Conservation (phyloP, 2,797 vertebrate genomes). For the Eurystomus glaucurus region DNA sequence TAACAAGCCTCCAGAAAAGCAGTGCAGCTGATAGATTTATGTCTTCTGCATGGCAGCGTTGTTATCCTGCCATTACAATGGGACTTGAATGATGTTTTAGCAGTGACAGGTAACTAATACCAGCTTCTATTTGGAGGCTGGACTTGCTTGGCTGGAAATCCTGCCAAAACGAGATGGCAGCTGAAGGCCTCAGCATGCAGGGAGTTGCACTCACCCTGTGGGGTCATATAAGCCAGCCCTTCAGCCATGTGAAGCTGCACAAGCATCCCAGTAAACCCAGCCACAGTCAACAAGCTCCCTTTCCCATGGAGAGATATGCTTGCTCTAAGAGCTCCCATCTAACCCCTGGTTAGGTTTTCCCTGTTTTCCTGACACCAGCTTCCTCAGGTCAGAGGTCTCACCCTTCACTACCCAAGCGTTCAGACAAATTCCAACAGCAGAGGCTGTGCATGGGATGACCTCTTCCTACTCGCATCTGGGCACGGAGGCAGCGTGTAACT, state of each 20-base stretch:
- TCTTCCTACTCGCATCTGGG: accelerated
- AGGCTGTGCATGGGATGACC: accelerated
- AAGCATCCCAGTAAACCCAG: not conserved
- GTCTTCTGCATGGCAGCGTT: not conserved
- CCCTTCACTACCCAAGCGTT: not conserved
- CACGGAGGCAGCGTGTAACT: not conserved
- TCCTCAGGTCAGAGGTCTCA: not conserved
- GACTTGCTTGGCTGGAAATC: not conserved
- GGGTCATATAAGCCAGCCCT: not conserved
- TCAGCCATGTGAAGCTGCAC: not conserved
- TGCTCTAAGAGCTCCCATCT: not conserved
- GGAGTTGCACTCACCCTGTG: accelerated
- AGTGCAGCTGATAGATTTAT: not conserved
- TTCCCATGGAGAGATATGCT: not conserved
- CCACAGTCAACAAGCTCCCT: accelerated
- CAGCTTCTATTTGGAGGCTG: not conserved
- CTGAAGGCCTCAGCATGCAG: not conserved
- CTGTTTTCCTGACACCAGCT: not conserved
- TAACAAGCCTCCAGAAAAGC: not conserved
- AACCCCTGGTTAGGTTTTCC: not conserved
- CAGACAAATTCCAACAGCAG: not conserved
- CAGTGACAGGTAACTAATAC: not conserved
- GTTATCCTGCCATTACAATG: not conserved
- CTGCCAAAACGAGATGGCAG: not conserved
- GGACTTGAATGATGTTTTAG: not conserved